phyloP scores from a whole-genome alignment of 2,797 vertebrate genomes.

The Sebastes aleutianus region DNA sequence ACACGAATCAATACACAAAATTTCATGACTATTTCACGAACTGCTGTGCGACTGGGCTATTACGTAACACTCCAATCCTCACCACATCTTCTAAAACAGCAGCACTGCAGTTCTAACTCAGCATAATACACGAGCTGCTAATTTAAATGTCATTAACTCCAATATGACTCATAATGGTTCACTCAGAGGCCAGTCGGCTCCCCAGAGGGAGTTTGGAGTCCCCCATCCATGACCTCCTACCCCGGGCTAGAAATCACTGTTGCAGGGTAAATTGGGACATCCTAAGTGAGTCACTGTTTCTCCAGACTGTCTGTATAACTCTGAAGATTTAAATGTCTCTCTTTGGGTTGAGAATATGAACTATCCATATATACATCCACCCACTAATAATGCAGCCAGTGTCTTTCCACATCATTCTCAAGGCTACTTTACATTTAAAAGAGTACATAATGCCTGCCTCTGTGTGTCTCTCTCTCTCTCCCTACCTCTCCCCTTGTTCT shows the following conservation, averaged over 20 bases:
- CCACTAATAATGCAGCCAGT: neutral
- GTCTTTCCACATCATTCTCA: neutral
- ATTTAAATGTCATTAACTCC: slow-evolving; percentile 48
- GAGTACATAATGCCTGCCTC: neutral
- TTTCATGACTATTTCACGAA: too few relatives aligned
- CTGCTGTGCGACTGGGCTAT: neutral
- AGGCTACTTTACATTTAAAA: neutral
- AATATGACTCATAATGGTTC: slow-evolving; percentile 28
- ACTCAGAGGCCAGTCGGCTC: neutral
- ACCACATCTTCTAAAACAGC: neutral
- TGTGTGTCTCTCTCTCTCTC: neutral
- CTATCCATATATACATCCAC: neutral
- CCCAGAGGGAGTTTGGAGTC: slow-evolving; percentile 17
- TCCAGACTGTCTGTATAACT: neutral
- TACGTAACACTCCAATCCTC: neutral
- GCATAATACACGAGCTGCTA: slow-evolving; percentile 27
- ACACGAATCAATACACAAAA: too few relatives aligned
- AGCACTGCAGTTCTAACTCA: slow-evolving; percentile 17
- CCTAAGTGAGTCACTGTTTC: slow-evolving; percentile 17
- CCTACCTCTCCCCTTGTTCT: neutral
- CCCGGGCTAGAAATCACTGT: neutral
- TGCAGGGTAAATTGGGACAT: neutral
- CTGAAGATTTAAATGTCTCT: neutral
- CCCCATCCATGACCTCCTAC: neutral
- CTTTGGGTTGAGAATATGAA: neutral